Evolutionary conservation across 2,888 invertebrate genomes (phyloP).

Genomic region (Gisinianus flammeolus): DNA sequence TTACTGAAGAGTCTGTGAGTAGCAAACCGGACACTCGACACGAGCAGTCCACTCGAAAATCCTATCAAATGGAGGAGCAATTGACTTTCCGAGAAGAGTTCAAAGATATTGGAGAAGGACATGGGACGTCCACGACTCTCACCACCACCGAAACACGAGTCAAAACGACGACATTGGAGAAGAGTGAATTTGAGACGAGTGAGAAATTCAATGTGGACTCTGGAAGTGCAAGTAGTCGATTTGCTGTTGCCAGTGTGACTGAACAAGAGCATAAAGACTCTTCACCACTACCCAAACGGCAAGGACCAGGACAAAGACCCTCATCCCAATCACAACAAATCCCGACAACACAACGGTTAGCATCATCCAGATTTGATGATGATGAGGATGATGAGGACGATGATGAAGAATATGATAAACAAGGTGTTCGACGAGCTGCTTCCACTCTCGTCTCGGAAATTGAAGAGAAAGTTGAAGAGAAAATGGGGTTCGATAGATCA

Average conservation of each 20-base stretch:
- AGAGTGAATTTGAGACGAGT: constrained; percentile 55
- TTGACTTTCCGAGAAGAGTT: constrained; percentile 26
- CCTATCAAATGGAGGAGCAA: constrained; percentile 42
- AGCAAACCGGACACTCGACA: not conserved
- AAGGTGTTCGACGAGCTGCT: constrained; percentile 24
- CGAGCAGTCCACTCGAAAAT: constrained; percentile 2
- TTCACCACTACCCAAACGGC: not conserved
- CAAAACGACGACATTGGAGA: constrained; percentile 47
- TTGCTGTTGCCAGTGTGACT: not conserved
- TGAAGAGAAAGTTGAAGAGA: constrained; percentile 65
- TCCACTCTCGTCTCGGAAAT: constrained; percentile 64
- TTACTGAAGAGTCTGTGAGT: too few relatives aligned
- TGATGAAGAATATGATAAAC: constrained; percentile 59
- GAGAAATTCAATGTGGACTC: constrained; percentile 62
- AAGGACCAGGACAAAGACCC: not conserved
- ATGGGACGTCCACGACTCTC: constrained; percentile 40
- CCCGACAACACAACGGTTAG: not conserved
- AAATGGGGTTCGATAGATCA: constrained; percentile 54
- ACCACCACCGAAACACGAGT: constrained; percentile 44
- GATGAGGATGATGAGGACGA: constrained; percentile 52
- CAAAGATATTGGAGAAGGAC: constrained; percentile 34
- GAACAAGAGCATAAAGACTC: not conserved
- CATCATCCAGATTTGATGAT: too few relatives aligned
- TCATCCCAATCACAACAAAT: not conserved
- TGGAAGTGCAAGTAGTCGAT: constrained; percentile 58